Conservation (phyloP, 2,113 vertebrate genomes). For the Phodopus roborovskii region DNA sequence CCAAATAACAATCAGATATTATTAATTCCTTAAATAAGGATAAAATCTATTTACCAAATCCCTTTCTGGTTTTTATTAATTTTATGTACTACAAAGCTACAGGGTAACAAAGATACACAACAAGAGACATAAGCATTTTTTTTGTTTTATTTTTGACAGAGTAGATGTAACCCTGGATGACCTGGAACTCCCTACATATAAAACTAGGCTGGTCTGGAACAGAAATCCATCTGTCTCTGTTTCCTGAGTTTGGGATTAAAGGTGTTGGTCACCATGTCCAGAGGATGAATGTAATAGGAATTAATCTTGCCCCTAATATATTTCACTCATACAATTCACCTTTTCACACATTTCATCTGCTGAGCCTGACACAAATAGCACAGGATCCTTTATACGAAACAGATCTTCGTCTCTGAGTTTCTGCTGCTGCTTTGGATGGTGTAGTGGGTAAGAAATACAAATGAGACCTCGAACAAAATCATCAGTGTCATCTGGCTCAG, state of each 20-base stretch:
- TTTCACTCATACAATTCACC: slow-evolving; percentile 84
- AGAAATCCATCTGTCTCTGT: not conserved
- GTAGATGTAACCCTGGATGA: no score
- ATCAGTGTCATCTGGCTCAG: slow-evolving; percentile 82
- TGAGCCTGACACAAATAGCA: slow-evolving; percentile 95
- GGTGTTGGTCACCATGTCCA: not conserved
- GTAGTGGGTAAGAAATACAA: slow-evolving; percentile 95
- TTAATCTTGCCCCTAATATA: not conserved
- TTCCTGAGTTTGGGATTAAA: not conserved
- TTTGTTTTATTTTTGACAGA: not conserved
- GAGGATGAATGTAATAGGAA: not conserved
- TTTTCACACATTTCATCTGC: slow-evolving; percentile 95
- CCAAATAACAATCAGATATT: slow-evolving; percentile 26
- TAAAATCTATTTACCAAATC: slow-evolving; percentile 31
- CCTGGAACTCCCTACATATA: not conserved
- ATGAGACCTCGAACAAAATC: slow-evolving; percentile 90
- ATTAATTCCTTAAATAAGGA: slow-evolving; percentile 39
- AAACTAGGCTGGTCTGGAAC: not conserved
- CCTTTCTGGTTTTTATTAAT: not conserved
- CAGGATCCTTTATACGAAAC: slow-evolving; percentile 86
- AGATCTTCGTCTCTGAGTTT: slow-evolving; percentile 92
- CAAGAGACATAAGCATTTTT: slow-evolving; percentile 13
- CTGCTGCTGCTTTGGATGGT: slow-evolving; percentile 90
- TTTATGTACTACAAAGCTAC: slow-evolving; percentile 43
- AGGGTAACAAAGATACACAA: not conserved